Evolutionary conservation across 35 echinoderm and acorn worm species (phyloP).

Genomic region (Diadema setosum): DNA sequence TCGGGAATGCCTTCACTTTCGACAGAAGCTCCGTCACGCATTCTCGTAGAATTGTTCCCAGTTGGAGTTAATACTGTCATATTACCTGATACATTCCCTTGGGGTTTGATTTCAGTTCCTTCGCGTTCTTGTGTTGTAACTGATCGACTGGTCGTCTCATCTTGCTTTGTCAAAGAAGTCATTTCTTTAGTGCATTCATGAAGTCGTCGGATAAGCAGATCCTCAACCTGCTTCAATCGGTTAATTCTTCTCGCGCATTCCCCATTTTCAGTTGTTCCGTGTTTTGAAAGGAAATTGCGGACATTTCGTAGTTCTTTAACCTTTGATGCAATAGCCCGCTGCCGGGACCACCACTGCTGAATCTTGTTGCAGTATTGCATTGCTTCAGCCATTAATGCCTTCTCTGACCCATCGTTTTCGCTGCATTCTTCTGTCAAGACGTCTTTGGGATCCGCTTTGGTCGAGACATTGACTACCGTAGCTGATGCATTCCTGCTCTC

Average conservation of each 20-base stretch:
- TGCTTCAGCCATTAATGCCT: not conserved
- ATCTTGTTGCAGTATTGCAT: not conserved
- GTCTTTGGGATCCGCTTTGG: not conserved
- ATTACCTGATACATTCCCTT: not conserved
- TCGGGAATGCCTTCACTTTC: not conserved
- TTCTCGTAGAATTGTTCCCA: not conserved
- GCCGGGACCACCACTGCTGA: not conserved
- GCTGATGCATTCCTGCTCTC: too few relatives aligned
- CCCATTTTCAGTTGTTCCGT: not conserved
- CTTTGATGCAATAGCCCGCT: not conserved
- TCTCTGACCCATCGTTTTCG: not conserved
- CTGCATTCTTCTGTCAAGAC: not conserved
- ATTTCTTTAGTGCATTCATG: not conserved
- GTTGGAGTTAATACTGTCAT: not conserved
- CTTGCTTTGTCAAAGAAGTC: not conserved
- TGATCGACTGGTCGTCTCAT: not conserved
- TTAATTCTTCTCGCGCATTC: not conserved
- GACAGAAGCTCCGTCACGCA: too few relatives aligned
- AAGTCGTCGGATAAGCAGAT: not conserved
- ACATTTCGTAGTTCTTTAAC: not conserved
- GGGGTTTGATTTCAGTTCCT: not conserved
- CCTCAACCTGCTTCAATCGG: not conserved
- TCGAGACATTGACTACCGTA: too few relatives aligned
- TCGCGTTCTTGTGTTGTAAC: not conserved
- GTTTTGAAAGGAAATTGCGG: not conserved